Evolutionary conservation across 2,888 invertebrate genomes (phyloP).

Genomic region (Podabrus alpinus): DNA sequence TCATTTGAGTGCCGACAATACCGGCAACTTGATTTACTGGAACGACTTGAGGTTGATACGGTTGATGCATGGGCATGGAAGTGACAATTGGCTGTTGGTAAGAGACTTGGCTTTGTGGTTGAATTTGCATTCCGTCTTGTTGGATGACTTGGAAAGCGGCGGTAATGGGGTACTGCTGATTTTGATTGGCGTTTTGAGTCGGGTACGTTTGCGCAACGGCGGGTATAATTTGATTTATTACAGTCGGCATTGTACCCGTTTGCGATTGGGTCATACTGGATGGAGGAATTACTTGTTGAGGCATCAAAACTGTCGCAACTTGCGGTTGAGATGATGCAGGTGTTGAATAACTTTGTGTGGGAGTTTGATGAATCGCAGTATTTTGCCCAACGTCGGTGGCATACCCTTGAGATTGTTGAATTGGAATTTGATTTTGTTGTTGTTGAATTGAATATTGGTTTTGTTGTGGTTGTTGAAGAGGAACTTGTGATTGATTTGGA

Average conservation of each 20-base stretch:
- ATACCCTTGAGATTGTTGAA: neutral
- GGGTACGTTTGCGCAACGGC: neutral
- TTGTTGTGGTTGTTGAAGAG: conserved; percentile 33
- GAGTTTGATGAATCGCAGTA: conserved; percentile 32
- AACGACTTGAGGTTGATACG: conserved; percentile 12
- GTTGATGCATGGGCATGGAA: conserved; percentile 13
- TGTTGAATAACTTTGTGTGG: neutral
- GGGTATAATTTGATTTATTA: neutral
- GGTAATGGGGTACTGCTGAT: conserved; percentile 6
- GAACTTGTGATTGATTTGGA: conserved; percentile 12
- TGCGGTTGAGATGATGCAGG: conserved; percentile 7
- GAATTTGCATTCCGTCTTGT: neutral
- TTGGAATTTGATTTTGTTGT: conserved; percentile 6
- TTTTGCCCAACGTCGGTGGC: neutral
- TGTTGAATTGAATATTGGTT: conserved; percentile 16
- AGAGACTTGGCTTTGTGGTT: neutral
- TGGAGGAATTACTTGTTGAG: conserved; percentile 1
- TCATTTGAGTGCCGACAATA: neutral
- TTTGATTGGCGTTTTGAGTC: neutral
- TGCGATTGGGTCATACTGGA: conserved; percentile 6
- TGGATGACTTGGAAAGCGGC: conserved; percentile 6
- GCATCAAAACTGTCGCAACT: neutral
- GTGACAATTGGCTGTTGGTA: conserved; percentile 4
- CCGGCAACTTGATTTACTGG: conserved; percentile 10
- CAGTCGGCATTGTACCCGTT: neutral